These are phyloP conservation scores for Apis dorsata DNA, from an alignment of 1,140 invertebrate species.

Conservation along the genomic window DNA sequence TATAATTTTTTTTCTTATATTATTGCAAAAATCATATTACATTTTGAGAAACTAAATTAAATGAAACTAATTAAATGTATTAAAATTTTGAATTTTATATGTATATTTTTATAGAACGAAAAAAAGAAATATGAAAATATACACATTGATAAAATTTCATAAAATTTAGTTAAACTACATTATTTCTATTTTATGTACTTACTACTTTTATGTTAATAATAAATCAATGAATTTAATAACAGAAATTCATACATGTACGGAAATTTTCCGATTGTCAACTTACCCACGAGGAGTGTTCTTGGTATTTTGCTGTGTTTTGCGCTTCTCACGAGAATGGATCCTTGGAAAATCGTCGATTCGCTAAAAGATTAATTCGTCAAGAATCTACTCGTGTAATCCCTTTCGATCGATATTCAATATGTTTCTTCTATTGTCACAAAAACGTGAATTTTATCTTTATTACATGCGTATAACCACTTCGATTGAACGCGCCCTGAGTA, in stretches of 20 bases:
- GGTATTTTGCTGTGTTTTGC: background rate
- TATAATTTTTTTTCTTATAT: no score
- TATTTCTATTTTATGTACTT: background rate
- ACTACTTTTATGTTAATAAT: background rate
- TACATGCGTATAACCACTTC: constrained; percentile 33
- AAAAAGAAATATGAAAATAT: no score
- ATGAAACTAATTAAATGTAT: no score
- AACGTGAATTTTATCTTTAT: constrained; percentile 12
- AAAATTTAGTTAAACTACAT: background rate
- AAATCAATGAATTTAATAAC: background rate
- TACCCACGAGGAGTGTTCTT: constrained; percentile 33
- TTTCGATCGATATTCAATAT: constrained; percentile 10
- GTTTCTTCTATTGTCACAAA: background rate
- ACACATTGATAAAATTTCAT: no score
- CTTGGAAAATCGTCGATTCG: background rate
- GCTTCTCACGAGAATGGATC: background rate
- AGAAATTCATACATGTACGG: background rate
- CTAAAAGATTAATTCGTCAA: background rate
- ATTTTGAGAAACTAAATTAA: no score
- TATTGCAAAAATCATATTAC: no score
- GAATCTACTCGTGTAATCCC: background rate
- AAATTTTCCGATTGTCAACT: constrained; percentile 23
- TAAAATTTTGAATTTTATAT: no score
- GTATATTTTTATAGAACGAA: no score
- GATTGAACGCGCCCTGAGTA: constrained; percentile 50